Percentiles rank a stretch among this genome's conserved stretches.
phyloP scores from a whole-genome alignment of 2,113 vertebrate genomes.

The Periophthalmus modestus region DNA sequence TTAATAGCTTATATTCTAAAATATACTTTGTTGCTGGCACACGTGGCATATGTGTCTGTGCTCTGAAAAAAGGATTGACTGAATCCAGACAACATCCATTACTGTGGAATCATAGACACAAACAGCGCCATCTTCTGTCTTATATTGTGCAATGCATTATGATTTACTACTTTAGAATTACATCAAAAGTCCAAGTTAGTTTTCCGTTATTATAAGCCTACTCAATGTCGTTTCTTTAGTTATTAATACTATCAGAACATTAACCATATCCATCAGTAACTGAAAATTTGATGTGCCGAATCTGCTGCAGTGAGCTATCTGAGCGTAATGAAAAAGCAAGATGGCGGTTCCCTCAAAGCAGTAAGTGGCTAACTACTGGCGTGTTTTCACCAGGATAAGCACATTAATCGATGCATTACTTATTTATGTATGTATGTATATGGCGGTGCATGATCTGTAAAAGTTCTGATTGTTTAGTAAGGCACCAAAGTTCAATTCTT shows the following conservation, averaged over 20 bases:
- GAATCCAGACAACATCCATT: no score
- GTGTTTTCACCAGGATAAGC: not conserved
- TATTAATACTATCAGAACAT: not conserved
- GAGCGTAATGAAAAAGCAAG: conserved; percentile 34
- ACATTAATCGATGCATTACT: not conserved
- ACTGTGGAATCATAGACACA: no score
- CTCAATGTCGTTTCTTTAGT: not conserved
- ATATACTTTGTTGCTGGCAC: no score
- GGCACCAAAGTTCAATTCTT: not conserved
- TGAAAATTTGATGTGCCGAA: conserved; percentile 41
- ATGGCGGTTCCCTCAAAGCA: conserved; percentile 73
- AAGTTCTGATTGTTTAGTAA: not conserved
- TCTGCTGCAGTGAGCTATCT: conserved; percentile 39
- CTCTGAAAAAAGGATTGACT: no score
- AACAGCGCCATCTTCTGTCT: not conserved
- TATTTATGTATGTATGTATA: not conserved
- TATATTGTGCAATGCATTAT: not conserved
- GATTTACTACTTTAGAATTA: not conserved
- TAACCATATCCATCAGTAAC: not conserved
- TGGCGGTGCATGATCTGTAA: no score
- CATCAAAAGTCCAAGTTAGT: not conserved
- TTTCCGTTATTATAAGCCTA: no score
- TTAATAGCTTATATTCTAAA: no score
- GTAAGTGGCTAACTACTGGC: conserved; percentile 55
- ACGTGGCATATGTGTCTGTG: no score